These are phyloP conservation scores for Nymphalis urticae DNA, from an alignment of 2,888 invertebrate species.

Conservation along the genomic window DNA sequence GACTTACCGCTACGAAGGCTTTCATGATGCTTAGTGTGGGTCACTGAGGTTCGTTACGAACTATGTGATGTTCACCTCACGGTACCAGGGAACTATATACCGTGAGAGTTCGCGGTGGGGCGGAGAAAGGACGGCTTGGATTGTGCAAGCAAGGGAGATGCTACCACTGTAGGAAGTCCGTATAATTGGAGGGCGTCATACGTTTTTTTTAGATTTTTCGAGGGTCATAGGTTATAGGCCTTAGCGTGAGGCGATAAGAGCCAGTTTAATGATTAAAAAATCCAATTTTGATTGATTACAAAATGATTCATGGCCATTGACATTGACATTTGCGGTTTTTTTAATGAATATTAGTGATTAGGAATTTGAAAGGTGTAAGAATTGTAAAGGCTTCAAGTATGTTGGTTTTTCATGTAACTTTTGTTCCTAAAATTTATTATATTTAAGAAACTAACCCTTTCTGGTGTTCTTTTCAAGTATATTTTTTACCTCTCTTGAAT, in stretches of 20 bases:
- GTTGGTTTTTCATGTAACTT: too few relatives aligned
- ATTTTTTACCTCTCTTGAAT: too few relatives aligned
- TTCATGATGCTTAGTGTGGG: conserved; percentile 77
- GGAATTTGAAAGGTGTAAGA: conserved; percentile 13
- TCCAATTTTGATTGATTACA: conserved; percentile 13
- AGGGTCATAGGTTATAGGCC: conserved; percentile 42
- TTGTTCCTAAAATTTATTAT: too few relatives aligned
- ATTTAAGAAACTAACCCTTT: too few relatives aligned
- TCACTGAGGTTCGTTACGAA: conserved; percentile 74
- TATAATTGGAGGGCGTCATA: conserved; percentile 72
- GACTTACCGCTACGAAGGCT: conserved; percentile 79
- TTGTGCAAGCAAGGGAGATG: conserved; percentile 79
- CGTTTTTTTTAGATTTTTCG: conserved; percentile 47
- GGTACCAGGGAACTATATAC: conserved; percentile 65
- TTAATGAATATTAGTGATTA: background rate
- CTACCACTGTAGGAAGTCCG: conserved; percentile 69
- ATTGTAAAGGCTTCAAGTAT: background rate
- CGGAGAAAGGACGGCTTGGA: conserved; percentile 76
- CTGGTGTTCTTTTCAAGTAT: too few relatives aligned
- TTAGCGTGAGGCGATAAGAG: background rate
- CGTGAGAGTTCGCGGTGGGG: conserved; percentile 68
- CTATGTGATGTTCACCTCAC: conserved; percentile 68
- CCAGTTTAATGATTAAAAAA: background rate
- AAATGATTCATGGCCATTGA: conserved; percentile 9
- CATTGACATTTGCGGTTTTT: conserved; percentile 21